phyloP scores from a whole-genome alignment of 2,888 invertebrate species.

The Drosophila cracens region DNA sequence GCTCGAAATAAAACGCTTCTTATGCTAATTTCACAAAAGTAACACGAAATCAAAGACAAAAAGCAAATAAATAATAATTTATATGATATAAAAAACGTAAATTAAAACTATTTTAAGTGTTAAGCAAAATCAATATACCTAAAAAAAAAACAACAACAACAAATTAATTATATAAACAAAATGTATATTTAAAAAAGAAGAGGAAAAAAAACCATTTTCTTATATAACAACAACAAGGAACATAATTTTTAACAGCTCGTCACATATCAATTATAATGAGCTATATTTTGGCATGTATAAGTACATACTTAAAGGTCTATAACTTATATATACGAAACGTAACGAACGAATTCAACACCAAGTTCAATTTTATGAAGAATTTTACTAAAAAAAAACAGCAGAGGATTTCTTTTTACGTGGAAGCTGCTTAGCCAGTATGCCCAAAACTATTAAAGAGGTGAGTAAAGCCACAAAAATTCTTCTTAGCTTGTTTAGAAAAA shows the following conservation, averaged over 20 bases:
- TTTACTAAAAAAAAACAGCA: conserved; percentile 28
- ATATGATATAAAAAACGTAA: conserved; percentile 28
- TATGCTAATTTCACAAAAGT: conserved; percentile 61
- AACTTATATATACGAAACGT: conserved; percentile 33
- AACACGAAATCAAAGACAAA: conserved; percentile 52
- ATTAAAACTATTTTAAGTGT: conserved; percentile 66
- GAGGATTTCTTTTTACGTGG: conserved; percentile 46
- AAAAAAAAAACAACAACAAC: conserved; percentile 18
- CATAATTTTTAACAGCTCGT: conserved; percentile 67
- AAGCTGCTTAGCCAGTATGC: conserved; percentile 7
- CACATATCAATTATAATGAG: conserved; percentile 77
- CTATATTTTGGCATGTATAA: conserved; percentile 57
- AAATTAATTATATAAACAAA: conserved; percentile 52
- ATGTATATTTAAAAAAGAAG: conserved; percentile 32
- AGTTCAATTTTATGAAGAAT: conserved; percentile 64
- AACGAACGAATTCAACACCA: conserved; percentile 65
- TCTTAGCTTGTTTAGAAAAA: conserved; percentile 28
- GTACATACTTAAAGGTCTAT: conserved; percentile 20
- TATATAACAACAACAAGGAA: conserved; percentile 40
- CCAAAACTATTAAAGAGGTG: conserved; percentile 56
- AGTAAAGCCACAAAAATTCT: conserved; percentile 56
- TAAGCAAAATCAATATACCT: conserved; percentile 43
- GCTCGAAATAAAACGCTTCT: conserved; percentile 52
- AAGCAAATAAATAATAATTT: conserved; percentile 22
- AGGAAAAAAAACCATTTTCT: conserved; percentile 49